A percentile compares a stretch with the other conserved stretches of the same genome.
Conservation (phyloP, 1,140 invertebrate species). For the Hylaeus volcanicus region DNA sequence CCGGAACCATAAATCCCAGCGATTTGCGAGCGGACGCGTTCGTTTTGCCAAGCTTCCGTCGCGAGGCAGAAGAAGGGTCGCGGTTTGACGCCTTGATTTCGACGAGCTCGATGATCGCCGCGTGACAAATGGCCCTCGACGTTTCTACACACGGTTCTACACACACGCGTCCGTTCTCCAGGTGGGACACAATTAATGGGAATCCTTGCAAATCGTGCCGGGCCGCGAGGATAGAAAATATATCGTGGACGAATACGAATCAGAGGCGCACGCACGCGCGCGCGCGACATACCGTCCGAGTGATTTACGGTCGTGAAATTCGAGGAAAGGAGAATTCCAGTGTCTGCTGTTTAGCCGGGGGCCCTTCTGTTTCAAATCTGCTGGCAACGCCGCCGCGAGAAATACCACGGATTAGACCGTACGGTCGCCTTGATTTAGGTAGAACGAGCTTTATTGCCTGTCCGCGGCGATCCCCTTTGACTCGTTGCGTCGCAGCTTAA, state of each 20-base stretch:
- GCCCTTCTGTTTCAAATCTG: constrained; percentile 28
- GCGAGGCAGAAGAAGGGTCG: constrained; percentile 12
- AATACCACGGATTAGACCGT: constrained; percentile 31
- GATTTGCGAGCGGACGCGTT: constrained; percentile 13
- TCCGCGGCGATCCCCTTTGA: not conserved
- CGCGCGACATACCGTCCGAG: not conserved
- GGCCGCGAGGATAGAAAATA: constrained; percentile 22
- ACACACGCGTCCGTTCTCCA: not conserved
- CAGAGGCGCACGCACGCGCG: not conserved
- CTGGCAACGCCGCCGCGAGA: not conserved
- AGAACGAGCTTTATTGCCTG: constrained; percentile 19
- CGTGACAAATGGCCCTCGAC: constrained; percentile 27
- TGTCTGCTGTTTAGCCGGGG: not conserved
- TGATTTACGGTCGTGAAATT: constrained; percentile 24
- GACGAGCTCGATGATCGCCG: constrained; percentile 23
- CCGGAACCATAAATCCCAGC: constrained; percentile 16
- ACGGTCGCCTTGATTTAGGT: constrained; percentile 15
- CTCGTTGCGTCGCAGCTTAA: not conserved
- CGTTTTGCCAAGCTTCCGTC: constrained; percentile 26
- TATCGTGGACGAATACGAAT: constrained; percentile 36
- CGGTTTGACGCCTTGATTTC: constrained; percentile 41
- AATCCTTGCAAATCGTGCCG: constrained; percentile 8
- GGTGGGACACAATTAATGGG: constrained; percentile 31
- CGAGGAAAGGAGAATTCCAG: constrained; percentile 32
- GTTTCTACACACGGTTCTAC: not conserved